These are phyloP conservation scores for Drosophila bunnanda DNA, from an alignment of 2,888 invertebrate species.

Conservation along the genomic window DNA sequence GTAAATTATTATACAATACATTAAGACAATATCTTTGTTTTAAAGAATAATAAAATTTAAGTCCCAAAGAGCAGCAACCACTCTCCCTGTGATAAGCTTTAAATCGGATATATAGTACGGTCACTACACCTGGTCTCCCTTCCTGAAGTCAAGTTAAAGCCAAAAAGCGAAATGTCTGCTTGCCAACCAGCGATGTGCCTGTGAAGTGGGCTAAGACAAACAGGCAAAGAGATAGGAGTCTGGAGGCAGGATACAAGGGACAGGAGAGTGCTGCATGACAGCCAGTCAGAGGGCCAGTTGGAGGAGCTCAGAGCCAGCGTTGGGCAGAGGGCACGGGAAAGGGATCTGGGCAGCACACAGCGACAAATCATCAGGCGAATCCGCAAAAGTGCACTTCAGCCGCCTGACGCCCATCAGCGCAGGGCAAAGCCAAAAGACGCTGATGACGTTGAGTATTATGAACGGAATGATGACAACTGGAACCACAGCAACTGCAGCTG, in stretches of 20 bases:
- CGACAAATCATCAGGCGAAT: conserved; percentile 69
- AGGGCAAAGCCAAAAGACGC: conserved; percentile 54
- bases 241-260: conserved; percentile 37
- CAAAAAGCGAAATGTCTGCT: conserved; percentile 41
- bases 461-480: conserved; percentile 64
- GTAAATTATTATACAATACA: not conserved
- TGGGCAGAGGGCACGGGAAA: conserved; percentile 1
- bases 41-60: not conserved
- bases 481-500: conserved; percentile 44
- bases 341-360: conserved; percentile 21
- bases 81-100: not conserved
- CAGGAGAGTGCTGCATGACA: conserved; percentile 43
- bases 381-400: conserved; percentile 73
- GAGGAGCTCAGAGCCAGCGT: conserved; percentile 12
- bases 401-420: conserved; percentile 38
- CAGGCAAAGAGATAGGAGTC: conserved; percentile 54
- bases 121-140: not conserved
- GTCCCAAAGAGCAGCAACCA: too few relatives aligned
- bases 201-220: conserved; percentile 61
- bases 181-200: conserved; percentile 36
- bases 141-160: conserved; percentile 25
- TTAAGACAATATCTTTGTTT: not conserved
- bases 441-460: conserved; percentile 71
- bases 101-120: conserved; percentile 4
- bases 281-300: conserved; percentile 59